Conservation (phyloP, 1,140 invertebrate genomes). For the Bombus huntii region DNA sequence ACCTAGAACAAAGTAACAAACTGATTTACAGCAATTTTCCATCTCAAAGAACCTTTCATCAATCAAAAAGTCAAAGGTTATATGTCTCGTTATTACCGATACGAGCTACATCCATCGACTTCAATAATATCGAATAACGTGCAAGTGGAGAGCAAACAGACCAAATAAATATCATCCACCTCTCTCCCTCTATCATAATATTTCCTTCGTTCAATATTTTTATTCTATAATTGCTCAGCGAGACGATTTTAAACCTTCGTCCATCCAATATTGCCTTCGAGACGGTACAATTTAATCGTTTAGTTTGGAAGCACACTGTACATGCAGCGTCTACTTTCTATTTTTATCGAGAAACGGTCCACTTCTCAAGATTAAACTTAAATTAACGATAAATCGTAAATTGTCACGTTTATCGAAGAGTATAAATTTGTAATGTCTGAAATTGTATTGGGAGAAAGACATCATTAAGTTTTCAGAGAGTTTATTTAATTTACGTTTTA, state of each 20-base stretch:
- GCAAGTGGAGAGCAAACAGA: background rate
- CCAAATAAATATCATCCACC: conserved; percentile 9
- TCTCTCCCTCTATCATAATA: background rate
- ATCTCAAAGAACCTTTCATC: background rate
- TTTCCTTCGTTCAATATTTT: background rate
- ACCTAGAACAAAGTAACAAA: background rate
- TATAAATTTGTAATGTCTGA: background rate
- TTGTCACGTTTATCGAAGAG: background rate
- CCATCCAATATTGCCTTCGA: background rate
- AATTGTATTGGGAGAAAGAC: too few relatives aligned
- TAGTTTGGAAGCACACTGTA: background rate
- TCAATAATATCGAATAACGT: background rate
- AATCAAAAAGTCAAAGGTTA: conserved; percentile 4
- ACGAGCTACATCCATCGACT: background rate
- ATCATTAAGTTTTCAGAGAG: too few relatives aligned
- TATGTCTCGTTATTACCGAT: background rate
- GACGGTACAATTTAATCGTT: background rate
- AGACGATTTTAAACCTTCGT: background rate
- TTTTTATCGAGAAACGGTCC: background rate
- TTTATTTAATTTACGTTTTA: too few relatives aligned
- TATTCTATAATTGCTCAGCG: background rate
- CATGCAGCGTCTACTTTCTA: background rate
- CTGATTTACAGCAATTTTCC: background rate
- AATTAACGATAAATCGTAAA: background rate
- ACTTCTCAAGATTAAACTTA: background rate